Base-by-base conservation (phyloP, 2,797 vertebrate genomes). In the Steatocranus sp. region DNA sequence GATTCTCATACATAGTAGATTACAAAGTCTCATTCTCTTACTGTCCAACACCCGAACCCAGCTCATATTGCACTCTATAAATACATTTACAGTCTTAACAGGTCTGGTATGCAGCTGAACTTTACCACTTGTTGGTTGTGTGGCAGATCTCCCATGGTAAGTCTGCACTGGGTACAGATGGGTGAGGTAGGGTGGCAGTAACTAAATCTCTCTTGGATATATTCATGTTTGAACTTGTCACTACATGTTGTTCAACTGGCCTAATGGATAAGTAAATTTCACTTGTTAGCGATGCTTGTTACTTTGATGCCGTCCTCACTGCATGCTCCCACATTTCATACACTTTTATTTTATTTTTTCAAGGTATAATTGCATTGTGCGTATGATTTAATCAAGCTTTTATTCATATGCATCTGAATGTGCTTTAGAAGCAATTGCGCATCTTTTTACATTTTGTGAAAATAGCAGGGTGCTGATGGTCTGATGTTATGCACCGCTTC, bases 21-120 rank as follows among this genome's bases (percentile, higher is more conserved):
- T 87, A 89, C 79, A 82, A 78, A 79, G 12, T 91, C 89, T 87
- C 81, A 53, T 87, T 93, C 79, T 82, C 82, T 75, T 78, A 84
- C 50, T 51, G 76, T 90, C 85, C 87, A 82, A 93, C 81, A 79
- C 83, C 79, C 68, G 3, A 76, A 70, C 41, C 81, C 68, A 75
- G 88, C 86, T 94, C 90, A 85, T 61, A 88, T 93, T 92, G 68
- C 92, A 79, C 80, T 86, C 87, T 93, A 93, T 92, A 92, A 94
- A 94, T 93, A 94, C 83, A 92, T 90, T 86, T 86, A 91, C 81
- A 88, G 90, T 91, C 85, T 91, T 90, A 91, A 87, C 80, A 79
- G 75, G 81, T 83, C 82, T 90, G 88, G 89, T 83, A 88, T 90
- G 88, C 76, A 87, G 86, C 81, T 90, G 53, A 87, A 89, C 82